Evolutionary conservation across 1,140 invertebrate species (phyloP), one percentile per base, ranked within the genome.

Genomic region (Diprion similis): DNA sequence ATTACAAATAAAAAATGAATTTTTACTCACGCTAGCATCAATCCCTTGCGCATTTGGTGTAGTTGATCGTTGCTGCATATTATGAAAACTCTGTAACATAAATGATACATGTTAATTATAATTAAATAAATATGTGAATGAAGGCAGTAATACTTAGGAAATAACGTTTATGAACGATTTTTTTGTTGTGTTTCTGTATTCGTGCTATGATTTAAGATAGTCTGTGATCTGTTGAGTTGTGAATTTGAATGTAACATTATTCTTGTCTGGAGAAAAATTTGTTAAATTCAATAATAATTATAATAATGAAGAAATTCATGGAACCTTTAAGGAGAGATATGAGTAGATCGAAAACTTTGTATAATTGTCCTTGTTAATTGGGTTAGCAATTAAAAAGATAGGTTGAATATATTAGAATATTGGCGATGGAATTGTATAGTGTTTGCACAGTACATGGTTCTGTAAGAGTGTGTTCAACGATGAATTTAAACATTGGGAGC

Each of bases 21-120:
- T 46, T 13, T 72, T 46, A 85, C 86, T 83, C 76, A 88, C 87
- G 82, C 86, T 86, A 78, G 86, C 85, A 78, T 88, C 87, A 75
- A 88, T 88, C 78, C 86, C 87, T 85, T 88, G 87, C 84, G 86
- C 84, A 85, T 88, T 88, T 81, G 87, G 87, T 77, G 87, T 88
- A 68, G 87, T 87, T 68, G 87, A 87, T 82, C 87, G 83, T 82
- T 87, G 85, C 70, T 86, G 87, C 77, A 88, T 81, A 76, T 84
- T 85, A 72, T 88, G 87, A 76, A 87, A 88, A 85, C 80, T 87
- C 87, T 88, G 77, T 37, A 85, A 85, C 45, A 13, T 15, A 68
- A 68, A 68, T 68, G 18, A 15, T 64, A 15, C 59, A 64, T 64
- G 17, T 15, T 64, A 64, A 17, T 64, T 64, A 64, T 18, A 64